phyloP scores from a whole-genome alignment of 2,113 vertebrate species.

The Onychostoma macrolepis region DNA sequence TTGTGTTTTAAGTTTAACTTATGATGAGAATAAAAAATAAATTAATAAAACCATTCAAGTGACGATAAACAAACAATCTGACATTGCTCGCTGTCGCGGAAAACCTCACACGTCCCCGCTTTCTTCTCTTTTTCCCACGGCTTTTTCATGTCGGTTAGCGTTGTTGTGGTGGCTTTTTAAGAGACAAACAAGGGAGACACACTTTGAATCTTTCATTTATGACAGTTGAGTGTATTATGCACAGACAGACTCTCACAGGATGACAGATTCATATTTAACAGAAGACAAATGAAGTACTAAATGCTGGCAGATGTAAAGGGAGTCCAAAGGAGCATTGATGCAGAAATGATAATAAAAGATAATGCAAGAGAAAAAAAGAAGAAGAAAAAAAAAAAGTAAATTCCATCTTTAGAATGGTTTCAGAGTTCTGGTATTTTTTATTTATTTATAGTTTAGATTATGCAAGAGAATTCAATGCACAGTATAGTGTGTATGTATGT shows the following conservation, averaged over 20 bases:
- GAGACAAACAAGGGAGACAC: constrained; percentile 5
- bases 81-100: constrained; percentile 34
- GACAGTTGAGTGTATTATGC: constrained; percentile 32
- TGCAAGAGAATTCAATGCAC: background rate
- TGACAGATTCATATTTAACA: constrained; percentile 36
- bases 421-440: background rate
- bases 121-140: background rate
- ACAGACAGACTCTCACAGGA: constrained; percentile 26
- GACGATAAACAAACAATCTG: constrained; percentile 24
- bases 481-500: background rate
- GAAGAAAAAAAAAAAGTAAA: background rate
- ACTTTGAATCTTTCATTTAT: constrained; percentile 38
- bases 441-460: background rate
- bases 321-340: background rate
- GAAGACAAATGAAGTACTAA: constrained; percentile 17
- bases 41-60: constrained; percentile 19
- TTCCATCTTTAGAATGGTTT: background rate
- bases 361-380: no score
- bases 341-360: background rate
- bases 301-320: constrained; percentile 2
- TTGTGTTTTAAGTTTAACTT: constrained; percentile 12
- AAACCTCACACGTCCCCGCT: background rate
- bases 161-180: constrained; percentile 20
- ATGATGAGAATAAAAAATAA: constrained; percentile 21
- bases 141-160: constrained; percentile 5